These are phyloP conservation scores for Morpho deidamia DNA, from an alignment of 2,888 invertebrate species.

Conservation along the genomic window DNA sequence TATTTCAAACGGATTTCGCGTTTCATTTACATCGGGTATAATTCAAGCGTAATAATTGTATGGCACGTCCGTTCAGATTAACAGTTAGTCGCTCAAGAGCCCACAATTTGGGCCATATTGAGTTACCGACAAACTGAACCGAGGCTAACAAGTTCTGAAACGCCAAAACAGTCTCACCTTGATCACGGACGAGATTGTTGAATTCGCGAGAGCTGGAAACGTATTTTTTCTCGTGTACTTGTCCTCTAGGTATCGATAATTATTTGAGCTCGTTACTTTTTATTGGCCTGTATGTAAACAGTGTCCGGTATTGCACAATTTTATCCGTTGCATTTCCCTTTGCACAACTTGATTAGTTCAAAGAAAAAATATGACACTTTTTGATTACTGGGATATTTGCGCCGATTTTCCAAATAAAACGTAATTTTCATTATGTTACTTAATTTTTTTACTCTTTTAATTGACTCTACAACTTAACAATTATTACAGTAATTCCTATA, in stretches of 20 bases:
- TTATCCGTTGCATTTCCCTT: no score
- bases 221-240: background rate
- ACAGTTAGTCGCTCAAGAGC: slow-evolving; percentile 8
- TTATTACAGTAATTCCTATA: no score
- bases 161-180: slow-evolving; percentile 6
- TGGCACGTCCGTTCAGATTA: slow-evolving; percentile 1
- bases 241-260: background rate
- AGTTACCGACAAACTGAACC: slow-evolving; percentile 3
- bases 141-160: slow-evolving; percentile 2
- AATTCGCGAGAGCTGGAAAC: background rate
- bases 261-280: background rate
- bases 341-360: no score
- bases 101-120: background rate
- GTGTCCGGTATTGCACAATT: no score
- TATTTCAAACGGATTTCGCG: background rate
- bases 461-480: no score
- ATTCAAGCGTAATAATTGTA: no score
- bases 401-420: no score
- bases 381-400: no score
- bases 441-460: no score
- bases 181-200: slow-evolving; percentile 6
- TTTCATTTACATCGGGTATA: background rate
- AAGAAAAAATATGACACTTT: no score
- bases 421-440: no score
- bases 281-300: background rate